These are phyloP conservation scores for Mustela nigripes DNA, from an alignment of 2,113 vertebrate species.

Conservation along the genomic window DNA sequence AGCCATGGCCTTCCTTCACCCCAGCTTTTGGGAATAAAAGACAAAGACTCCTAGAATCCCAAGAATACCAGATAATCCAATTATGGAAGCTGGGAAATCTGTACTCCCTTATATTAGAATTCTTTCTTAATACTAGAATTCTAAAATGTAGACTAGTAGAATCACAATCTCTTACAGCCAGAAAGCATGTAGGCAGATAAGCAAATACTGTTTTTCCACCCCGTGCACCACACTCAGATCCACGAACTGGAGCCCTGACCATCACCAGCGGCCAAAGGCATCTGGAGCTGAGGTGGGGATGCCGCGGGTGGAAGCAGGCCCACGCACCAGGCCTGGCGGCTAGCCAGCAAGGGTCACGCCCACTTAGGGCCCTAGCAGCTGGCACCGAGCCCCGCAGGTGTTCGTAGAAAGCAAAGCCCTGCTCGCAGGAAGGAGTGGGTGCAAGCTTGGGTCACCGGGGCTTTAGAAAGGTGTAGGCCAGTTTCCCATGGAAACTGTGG, in stretches of 20 bases:
- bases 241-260: too few relatives aligned
- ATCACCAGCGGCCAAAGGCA: neutral
- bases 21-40: neutral
- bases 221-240: rapidly evolving
- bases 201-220: neutral
- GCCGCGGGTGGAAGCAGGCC: neutral
- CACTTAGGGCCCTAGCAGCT: neutral
- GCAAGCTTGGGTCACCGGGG: rapidly evolving
- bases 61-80: neutral
- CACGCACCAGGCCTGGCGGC: neutral
- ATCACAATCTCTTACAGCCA: neutral
- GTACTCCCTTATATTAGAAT: neutral
- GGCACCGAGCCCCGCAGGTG: neutral
- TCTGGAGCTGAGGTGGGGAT: neutral
- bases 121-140: neutral
- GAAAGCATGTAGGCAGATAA: neutral
- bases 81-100: neutral
- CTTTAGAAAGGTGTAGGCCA: neutral
- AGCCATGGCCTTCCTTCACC: neutral
- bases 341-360: neutral
- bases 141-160: neutral
- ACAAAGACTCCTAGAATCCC: neutral
- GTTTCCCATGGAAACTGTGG: neutral
- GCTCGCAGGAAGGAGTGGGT: neutral
- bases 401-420: neutral